These are phyloP conservation scores for Austrolebias charrua DNA, from an alignment of 2,797 vertebrate species.

Conservation along the genomic window DNA sequence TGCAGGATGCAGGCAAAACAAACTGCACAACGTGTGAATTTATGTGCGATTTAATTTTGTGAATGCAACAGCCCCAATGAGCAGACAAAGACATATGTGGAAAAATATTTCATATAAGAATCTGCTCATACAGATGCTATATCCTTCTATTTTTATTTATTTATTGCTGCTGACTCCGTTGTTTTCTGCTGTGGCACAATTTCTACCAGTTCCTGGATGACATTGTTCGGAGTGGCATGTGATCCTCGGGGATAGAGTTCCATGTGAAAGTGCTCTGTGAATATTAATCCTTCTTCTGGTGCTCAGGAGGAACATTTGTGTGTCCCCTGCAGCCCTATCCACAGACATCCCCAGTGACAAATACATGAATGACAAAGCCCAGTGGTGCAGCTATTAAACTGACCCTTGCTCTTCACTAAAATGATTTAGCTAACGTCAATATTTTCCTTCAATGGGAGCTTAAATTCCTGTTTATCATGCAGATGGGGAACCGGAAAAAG, in stretches of 20 bases:
- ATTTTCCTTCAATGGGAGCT: constrained; percentile 18
- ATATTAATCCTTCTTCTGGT: constrained; percentile 7
- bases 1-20: background rate
- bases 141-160: background rate
- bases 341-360: constrained; percentile 11
- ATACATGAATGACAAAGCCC: constrained; percentile 17
- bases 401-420: background rate
- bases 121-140: background rate
- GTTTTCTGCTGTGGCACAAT: background rate
- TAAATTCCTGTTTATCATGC: constrained; percentile 2
- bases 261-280: background rate
- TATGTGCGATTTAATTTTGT: background rate
- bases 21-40: background rate
- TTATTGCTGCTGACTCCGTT: background rate
- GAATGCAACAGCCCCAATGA: background rate
- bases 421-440: constrained; percentile 20
- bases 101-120: background rate
- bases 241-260: background rate
- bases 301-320: constrained; percentile 1
- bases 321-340: background rate
- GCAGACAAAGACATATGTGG: background rate
- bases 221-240: background rate
- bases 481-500: background rate
- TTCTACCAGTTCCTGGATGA: background rate
- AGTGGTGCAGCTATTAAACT: constrained; percentile 5